Base-by-base conservation (phyloP, 1,140 invertebrate genomes). In the Drosophila busckii region DNA sequence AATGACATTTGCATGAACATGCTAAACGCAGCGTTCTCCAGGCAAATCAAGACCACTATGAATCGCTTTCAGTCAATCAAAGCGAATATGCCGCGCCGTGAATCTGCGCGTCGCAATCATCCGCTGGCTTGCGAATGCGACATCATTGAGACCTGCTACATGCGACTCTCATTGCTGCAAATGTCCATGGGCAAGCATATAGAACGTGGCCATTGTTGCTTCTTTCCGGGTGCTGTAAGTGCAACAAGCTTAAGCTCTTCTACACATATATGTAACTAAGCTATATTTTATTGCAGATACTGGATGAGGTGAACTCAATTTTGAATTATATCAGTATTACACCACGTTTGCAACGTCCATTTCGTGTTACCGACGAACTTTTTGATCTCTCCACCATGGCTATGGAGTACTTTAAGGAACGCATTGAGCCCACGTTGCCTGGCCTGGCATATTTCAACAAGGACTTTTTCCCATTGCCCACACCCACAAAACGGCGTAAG, bases 161-260 rank as follows among this genome's bases (percentile, higher is more conserved):
- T 96, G 95, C 90, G 95, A 45, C 89, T 96, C 4, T 94, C 94
- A 23, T 87, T 96, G 29, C 88, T 96, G 26, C 94, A 96, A 88
- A 96, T 96, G 94, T 93, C 94, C 12, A 95, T 96, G 89, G 95
- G 95, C 5, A 96, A 96, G 87, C 95, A 96, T 78, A 96, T 96
- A 70, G 95, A 96, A 87, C 91, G 94, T 63, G 95, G 94, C 87
- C 94, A 96, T 87, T 95, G 94, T 78, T 96, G 94, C 87, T 96
- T 96, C 86, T 96, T 96, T 87, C 93, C 95, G 31, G 95, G 95
- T 85, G 94, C 95, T 89, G 94, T 96, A 89, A 90, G 84, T 84
- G 7, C 4, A 19, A 2, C 3, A 0, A 17, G 19, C 19, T 1
- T 16, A 41, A 7, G 5, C 7, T 3, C 4, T 1, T 2, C 4